phyloP scores from a whole-genome alignment of 2,888 invertebrate genomes.

The Xylota sylvarum region DNA sequence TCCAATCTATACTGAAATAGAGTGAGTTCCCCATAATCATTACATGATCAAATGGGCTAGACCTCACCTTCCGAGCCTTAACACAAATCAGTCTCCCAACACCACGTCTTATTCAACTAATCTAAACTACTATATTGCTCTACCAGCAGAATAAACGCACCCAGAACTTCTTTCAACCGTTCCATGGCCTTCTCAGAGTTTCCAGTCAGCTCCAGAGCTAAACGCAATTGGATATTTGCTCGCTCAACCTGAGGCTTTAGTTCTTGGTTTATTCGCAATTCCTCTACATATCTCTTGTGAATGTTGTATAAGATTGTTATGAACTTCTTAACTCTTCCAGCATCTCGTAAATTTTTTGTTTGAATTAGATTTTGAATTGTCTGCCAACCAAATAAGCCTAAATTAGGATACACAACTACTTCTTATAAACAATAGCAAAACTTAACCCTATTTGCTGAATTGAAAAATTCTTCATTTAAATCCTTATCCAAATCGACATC shows the following conservation, averaged over 20 bases:
- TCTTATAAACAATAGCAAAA: background rate
- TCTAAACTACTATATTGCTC: no score
- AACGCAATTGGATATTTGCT: conserved; percentile 80
- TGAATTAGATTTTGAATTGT: conserved; percentile 79
- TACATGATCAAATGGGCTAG: no score
- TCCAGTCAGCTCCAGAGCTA: conserved; percentile 81
- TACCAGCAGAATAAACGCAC: conserved; percentile 59
- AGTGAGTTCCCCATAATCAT: no score
- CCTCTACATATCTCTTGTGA: conserved; percentile 79
- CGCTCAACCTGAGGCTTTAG: conserved; percentile 77
- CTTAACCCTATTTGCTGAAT: conserved; percentile 73
- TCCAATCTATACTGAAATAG: no score
- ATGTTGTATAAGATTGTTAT: conserved; percentile 80
- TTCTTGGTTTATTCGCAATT: conserved; percentile 74
- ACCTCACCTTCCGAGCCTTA: no score
- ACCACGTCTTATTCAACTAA: no score
- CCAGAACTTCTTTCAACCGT: conserved; percentile 79
- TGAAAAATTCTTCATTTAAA: conserved; percentile 81
- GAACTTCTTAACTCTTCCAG: conserved; percentile 80
- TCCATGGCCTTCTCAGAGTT: conserved; percentile 80
- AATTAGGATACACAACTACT: background rate
- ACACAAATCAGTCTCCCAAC: no score
- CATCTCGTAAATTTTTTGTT: conserved; percentile 78
- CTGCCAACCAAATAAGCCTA: conserved; percentile 51
- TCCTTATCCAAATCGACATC: conserved; percentile 80